These are phyloP conservation scores for Atractosteus spatula DNA, from an alignment of 2,113 vertebrate species.

Conservation along the genomic window DNA sequence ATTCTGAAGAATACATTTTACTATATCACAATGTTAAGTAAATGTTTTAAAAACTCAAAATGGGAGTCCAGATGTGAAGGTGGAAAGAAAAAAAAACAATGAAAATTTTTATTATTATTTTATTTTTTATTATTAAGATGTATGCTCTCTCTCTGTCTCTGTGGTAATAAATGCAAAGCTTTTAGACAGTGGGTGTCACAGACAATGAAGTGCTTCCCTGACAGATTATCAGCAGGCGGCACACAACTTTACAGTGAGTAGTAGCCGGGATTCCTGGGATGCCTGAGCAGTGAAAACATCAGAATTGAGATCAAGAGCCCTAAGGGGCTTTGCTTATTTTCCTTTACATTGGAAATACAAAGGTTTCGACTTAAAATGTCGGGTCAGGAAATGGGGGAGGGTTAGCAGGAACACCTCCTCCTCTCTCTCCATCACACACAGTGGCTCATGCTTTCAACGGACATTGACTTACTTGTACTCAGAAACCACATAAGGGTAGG, in stretches of 20 bases:
- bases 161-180: background rate
- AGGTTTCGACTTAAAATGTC: background rate
- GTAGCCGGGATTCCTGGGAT: conserved; percentile 11
- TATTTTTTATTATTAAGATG: background rate
- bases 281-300: background rate
- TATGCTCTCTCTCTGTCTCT: background rate
- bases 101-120: background rate
- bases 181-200: background rate
- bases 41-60: background rate
- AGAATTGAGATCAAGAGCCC: background rate
- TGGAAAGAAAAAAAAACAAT: too few species aligned
- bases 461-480: too few species aligned
- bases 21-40: too few species aligned
- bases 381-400: background rate
- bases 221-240: background rate
- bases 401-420: background rate
- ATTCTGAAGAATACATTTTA: too few species aligned
- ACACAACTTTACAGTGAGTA: background rate
- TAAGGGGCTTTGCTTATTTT: background rate
- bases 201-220: background rate
- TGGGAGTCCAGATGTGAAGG: background rate
- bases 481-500: too few species aligned
- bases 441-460: background rate
- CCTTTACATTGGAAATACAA: background rate
- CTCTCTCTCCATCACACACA: background rate